These are phyloP conservation scores for Phenganax stokvisi DNA, from an alignment of 92 coral and sea anemone species.

Conservation along the genomic window DNA sequence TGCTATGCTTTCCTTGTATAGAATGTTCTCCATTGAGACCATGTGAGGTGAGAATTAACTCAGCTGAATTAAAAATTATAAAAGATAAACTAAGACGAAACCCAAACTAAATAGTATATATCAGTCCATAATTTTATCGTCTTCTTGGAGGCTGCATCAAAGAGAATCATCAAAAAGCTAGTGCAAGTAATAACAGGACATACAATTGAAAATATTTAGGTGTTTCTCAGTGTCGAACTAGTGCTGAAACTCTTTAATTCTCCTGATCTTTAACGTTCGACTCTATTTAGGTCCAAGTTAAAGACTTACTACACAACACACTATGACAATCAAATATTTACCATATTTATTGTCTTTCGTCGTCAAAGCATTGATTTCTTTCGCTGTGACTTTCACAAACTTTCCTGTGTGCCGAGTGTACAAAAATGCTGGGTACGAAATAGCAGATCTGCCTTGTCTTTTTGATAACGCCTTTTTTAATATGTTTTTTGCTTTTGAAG, in stretches of 20 bases:
- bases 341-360: constrained; percentile 20
- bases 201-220: too few relatives aligned
- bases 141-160: not conserved
- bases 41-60: not conserved
- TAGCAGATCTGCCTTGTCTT: not conserved
- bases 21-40: not conserved
- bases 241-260: too few relatives aligned
- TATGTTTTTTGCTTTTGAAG: not conserved
- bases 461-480: not conserved
- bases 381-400: constrained; percentile 11
- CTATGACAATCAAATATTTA: not conserved
- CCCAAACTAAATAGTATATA: not conserved
- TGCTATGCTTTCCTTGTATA: constrained; percentile 25
- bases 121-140: not conserved
- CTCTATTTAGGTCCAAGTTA: too few relatives aligned
- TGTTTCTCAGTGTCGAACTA: too few relatives aligned
- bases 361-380: constrained; percentile 12
- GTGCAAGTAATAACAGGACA: too few relatives aligned
- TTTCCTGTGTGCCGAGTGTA: not conserved
- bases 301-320: too few relatives aligned
- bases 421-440: not conserved
- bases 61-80: constrained; percentile 9
- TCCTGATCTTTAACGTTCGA: too few relatives aligned
- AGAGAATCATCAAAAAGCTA: too few relatives aligned
- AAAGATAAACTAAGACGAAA: not conserved